These are phyloP conservation scores for Leptura quadrifasciata DNA, from an alignment of 2,888 invertebrate genomes.

Conservation along the genomic window DNA sequence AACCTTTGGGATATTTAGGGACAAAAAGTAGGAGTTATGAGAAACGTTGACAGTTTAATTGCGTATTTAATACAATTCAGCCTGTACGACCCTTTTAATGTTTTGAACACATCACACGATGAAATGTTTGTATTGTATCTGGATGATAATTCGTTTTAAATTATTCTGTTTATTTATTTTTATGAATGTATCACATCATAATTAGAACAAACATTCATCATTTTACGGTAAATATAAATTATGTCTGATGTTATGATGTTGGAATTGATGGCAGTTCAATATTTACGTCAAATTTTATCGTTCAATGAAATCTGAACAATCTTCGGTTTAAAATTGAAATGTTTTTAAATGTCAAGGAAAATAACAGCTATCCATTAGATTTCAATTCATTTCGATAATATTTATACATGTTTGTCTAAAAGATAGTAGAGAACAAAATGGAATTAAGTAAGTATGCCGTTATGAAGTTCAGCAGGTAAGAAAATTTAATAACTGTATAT, in stretches of 20 bases:
- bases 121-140: background rate
- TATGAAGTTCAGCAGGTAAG: too few species aligned
- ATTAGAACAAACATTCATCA: background rate
- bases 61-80: background rate
- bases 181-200: conserved; percentile 7
- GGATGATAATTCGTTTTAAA: conserved; percentile 6
- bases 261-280: background rate
- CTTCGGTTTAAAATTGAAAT: background rate
- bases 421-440: too few species aligned
- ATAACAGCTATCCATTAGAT: background rate
- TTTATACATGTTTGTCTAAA: too few species aligned
- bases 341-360: background rate
- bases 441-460: too few species aligned
- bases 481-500: too few species aligned
- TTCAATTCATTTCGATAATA: too few species aligned
- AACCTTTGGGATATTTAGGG: too few species aligned
- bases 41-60: background rate
- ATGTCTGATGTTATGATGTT: background rate
- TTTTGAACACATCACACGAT: background rate
- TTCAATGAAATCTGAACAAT: background rate
- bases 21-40: too few species aligned
- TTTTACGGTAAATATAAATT: conserved; percentile 14
- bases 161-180: conserved; percentile 20
- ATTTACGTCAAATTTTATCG: background rate
- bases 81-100: background rate